Evolutionary conservation across 2,888 invertebrate genomes (phyloP), one percentile per base, ranked within the genome.

Genomic region (Drosophila anceps): DNA sequence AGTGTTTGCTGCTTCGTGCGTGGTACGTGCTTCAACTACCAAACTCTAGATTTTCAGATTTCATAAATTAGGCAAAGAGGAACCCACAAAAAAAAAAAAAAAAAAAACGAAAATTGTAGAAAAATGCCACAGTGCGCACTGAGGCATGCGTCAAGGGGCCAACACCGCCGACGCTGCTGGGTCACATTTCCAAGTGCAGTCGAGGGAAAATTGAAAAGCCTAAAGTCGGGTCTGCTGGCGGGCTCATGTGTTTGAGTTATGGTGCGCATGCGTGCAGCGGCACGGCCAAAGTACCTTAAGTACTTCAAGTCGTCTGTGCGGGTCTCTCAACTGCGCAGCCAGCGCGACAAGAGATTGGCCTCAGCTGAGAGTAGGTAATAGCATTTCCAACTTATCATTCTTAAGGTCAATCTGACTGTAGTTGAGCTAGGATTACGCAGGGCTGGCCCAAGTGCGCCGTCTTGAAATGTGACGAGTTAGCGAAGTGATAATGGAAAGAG

Each of bases 21-120:
- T 86, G 88, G 83, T 74, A 83, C 87, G 87, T 89, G 87, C 89
- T 84, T 87, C 66, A 87, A 83, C 80, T 87, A 75, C 73, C 84
- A 83, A 85, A 83, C 65, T 87, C 62, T 63, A 82, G 82, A 88
- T 82, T 81, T 79, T 66, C 71, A 75, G 70, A 73, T 78, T 70
- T 70, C 63, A 70, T 82, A 85, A 83, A 84, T 82, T 85, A 79
- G 85, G 78, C 73, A 80, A 76, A 70, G 71, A 67, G 76, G 65
- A 69, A 70, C 15, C 4, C 66, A 72, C 63, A 61, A 37, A 71
- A 59, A 66, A 4, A 15, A 24, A 3, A 4, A 44, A 15, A 44
- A n/a, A 18, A 39, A n/a, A 39, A n/a, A 54, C 29, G 31, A 31
- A 31, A 48, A 41, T 6, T 9, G 10, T 39, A 29, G 4, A 35